Evolutionary conservation across 2,888 invertebrate genomes (phyloP), one percentile per base, ranked within the genome.

Genomic region (Nemapogon koenigi): DNA sequence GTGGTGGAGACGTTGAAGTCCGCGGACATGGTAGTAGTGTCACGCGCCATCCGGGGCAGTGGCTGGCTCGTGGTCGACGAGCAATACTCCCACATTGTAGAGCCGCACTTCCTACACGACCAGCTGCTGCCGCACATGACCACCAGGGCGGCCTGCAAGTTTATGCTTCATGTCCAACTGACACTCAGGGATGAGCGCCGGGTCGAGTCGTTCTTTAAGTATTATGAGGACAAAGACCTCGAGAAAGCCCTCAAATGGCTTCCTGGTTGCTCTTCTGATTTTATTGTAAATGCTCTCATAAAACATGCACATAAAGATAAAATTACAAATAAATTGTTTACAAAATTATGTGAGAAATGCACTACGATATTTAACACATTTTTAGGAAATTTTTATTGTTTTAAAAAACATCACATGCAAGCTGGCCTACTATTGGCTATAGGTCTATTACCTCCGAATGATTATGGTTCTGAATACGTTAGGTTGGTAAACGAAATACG

Each of bases 31-130:
- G 44, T 72, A 22, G 69, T 64, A 41, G 59, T 64, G 3, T 58
- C 70, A 4, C 56, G 59, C 46, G 68, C 60, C 11, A 58, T 73
- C 25, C 69, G 64, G 39, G 49, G 53, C 35, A 53, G 58, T 27
- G 46, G 50, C 10, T 72, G 72, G 72, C 47, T 72, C 7, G 51
- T 73, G 26, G 63, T 56, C 2, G 65, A 72, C 16, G 44, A 49
- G 4, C 49, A 62, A 39, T 67, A 66, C 41, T 54, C 57, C 3
- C 46, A 65, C 43, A 58, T 72, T 33, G 52, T 75, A 35, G 68
- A 73, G 41, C 68, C 72, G 3, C 47, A 61, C 32, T 60, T 65
- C 45, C 47, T 73, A 4, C 45, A 62, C 39, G 45, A 49, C 2
- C 42, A 59, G 29, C 48, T 72, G 2, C 57, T 57, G 27, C 71